phyloP scores from a whole-genome alignment of 2,888 invertebrate genomes.

The Platypus cylindrus region DNA sequence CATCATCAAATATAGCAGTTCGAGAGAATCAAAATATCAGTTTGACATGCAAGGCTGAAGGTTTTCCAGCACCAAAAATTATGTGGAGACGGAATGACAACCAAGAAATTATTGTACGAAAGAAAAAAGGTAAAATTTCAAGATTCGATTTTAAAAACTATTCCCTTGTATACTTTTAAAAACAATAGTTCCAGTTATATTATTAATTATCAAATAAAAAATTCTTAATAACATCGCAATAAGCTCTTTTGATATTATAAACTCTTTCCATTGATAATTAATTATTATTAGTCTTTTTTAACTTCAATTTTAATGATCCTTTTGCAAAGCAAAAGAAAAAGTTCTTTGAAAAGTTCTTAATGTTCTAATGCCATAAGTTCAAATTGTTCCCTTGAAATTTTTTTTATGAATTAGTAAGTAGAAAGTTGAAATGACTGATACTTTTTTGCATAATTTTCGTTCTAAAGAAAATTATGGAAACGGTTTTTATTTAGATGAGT shows the following conservation, averaged over 20 bases:
- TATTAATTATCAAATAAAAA: no score
- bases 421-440: conserved; percentile 6
- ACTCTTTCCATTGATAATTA: conserved; percentile 15
- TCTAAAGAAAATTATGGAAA: conserved; percentile 10
- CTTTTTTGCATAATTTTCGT: conserved; percentile 15
- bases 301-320: conserved; percentile 15
- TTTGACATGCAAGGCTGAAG: conserved; percentile 80
- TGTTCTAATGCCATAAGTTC: conserved; percentile 17
- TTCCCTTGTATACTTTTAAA: no score
- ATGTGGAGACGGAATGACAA: conserved; percentile 91
- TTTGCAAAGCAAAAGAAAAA: conserved; percentile 15
- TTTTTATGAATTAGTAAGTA: conserved; percentile 13
- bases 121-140: conserved; percentile 62
- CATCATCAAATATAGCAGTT: conserved; percentile 82
- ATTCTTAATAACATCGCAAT: no score
- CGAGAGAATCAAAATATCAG: conserved; percentile 91
- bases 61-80: conserved; percentile 82
- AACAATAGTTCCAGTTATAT: no score
- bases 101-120: conserved; percentile 71
- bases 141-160: no score
- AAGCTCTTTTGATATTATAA: no score
- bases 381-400: conserved; percentile 15
- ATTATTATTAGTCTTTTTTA: conserved; percentile 16
- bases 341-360: conserved; percentile 16
- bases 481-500: conserved; percentile 6